Conservation (phyloP, 2,888 invertebrate species). For the Latrodectus hesperus region DNA sequence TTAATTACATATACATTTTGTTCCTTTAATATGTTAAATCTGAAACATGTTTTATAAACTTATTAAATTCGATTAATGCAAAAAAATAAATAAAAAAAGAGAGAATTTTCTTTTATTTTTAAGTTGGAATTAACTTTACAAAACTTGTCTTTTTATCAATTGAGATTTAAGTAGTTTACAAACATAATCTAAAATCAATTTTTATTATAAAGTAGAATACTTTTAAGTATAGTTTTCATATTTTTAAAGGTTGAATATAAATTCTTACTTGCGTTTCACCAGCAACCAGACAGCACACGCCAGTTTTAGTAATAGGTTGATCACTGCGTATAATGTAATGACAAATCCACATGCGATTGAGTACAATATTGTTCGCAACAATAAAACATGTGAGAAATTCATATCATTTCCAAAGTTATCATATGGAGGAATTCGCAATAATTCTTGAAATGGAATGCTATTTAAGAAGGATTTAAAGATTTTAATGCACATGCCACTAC, state of each 20-base stretch:
- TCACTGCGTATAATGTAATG: conserved; percentile 8
- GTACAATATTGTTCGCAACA: conserved; percentile 45
- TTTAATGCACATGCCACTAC: neutral
- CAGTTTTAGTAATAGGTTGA: conserved; percentile 16
- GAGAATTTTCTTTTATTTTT: too few relatives aligned
- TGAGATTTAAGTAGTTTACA: too few relatives aligned
- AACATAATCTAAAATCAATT: too few relatives aligned
- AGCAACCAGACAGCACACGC: conserved; percentile 18
- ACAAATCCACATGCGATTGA: conserved; percentile 48
- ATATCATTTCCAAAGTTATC: conserved; percentile 31
- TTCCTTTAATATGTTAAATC: too few relatives aligned
- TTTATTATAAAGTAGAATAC: too few relatives aligned
- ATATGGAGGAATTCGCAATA: conserved; percentile 25
- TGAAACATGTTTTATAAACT: too few relatives aligned
- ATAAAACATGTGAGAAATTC: conserved; percentile 18
- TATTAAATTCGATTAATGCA: too few relatives aligned
- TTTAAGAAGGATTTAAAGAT: neutral
- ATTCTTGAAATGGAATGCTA: conserved; percentile 15
- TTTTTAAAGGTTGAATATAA: neutral
- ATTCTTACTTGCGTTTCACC: conserved; percentile 20
- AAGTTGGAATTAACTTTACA: too few relatives aligned
- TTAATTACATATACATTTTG: too few relatives aligned
- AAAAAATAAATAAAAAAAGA: too few relatives aligned
- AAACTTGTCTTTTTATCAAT: too few relatives aligned
- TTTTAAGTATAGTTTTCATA: too few relatives aligned